phyloP scores from a whole-genome alignment of 2,113 vertebrate genomes.

The Phalacrocorax carbo region DNA sequence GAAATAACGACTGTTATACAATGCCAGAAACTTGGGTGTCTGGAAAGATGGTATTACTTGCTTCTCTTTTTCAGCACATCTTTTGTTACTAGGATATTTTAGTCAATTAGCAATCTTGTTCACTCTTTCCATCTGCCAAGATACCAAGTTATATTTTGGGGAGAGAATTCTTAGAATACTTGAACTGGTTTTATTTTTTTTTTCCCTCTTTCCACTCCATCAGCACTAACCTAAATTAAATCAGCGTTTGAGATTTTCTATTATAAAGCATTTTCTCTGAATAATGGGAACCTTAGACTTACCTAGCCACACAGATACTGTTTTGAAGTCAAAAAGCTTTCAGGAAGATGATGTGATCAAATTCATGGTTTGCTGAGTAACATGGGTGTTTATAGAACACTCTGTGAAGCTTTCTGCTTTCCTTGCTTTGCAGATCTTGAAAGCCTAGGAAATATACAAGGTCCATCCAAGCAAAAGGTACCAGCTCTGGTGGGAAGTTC shows the following conservation, averaged over 20 bases:
- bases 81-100: conserved; percentile 47
- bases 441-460: not conserved
- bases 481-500: conserved; percentile 7
- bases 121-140: conserved; percentile 15
- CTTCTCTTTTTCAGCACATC: not conserved
- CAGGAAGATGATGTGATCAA: not conserved
- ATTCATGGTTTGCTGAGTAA: not conserved
- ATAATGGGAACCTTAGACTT: not conserved
- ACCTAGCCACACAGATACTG: not conserved
- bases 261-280: not conserved
- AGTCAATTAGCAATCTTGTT: conserved; percentile 23
- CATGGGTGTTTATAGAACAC: not conserved
- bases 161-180: conserved; percentile 26
- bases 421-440: conserved; percentile 46
- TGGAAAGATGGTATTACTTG: not conserved
- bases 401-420: not conserved
- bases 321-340: not conserved
- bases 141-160: not conserved
- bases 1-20: not conserved
- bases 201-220: not conserved
- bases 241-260: not conserved
- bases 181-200: not conserved
- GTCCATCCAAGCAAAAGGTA: conserved; percentile 14
- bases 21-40: not conserved
- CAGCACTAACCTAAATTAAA: not conserved